Conservation (phyloP, 2,888 invertebrate genomes). For the Carpatolechia fugitivella region DNA sequence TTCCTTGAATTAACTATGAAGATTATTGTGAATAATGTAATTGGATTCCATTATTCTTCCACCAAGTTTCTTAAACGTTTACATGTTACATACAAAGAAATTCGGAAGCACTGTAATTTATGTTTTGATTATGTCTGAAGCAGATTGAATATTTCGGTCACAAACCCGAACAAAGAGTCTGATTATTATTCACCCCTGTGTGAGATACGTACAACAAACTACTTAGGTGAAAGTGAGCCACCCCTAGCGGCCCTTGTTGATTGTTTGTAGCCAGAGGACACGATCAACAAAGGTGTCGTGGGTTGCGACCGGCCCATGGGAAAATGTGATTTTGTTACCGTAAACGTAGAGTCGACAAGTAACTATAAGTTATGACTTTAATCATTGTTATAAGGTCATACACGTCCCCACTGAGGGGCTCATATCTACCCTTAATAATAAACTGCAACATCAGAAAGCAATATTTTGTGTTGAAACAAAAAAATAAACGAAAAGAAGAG, state of each 20-base stretch:
- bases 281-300: too few species aligned
- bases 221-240: background rate
- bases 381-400: too few species aligned
- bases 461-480: constrained; percentile 3
- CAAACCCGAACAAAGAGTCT: background rate
- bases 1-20: too few species aligned
- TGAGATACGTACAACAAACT: background rate
- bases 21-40: too few species aligned
- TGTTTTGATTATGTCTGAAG: background rate
- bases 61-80: too few species aligned
- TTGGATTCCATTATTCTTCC: too few species aligned
- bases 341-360: background rate
- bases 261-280: background rate
- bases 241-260: background rate
- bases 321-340: background rate
- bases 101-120: too few species aligned
- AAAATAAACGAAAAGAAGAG: constrained; percentile 41
- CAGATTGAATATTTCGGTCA: background rate
- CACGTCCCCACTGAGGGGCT: too few species aligned
- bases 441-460: too few species aligned
- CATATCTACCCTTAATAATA: too few species aligned
- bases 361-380: too few species aligned
- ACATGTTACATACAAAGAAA: too few species aligned
- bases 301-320: background rate
- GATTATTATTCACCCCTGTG: background rate